Evolutionary conservation across 2,797 vertebrate genomes (phyloP).

Genomic region (Podarcis siculus): DNA sequence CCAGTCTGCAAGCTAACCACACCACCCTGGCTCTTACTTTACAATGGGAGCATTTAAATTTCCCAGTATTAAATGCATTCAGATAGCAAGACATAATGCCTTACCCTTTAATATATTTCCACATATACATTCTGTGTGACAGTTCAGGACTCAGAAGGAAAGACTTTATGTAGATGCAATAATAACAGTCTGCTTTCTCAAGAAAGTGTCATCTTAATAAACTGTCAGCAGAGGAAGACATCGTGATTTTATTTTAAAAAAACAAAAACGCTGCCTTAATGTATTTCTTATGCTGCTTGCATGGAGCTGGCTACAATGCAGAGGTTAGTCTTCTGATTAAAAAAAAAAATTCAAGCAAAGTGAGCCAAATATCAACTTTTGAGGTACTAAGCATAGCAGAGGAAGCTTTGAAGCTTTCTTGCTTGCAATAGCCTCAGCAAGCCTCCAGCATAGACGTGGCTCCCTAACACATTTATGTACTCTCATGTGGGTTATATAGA

Average conservation of each 20-base stretch:
- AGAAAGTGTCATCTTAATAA: slow-evolving; percentile 35
- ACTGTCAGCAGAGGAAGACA: neutral
- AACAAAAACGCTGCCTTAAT: neutral
- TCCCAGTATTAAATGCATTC: slow-evolving; percentile 48
- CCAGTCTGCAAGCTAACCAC: neutral
- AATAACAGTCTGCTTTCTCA: neutral
- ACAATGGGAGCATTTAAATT: slow-evolving; percentile 36
- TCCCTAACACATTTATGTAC: slow-evolving; percentile 41
- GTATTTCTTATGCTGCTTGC: slow-evolving; percentile 33
- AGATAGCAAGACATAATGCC: neutral
- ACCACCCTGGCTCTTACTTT: neutral
- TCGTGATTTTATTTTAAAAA: neutral
- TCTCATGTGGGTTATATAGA: slow-evolving; percentile 55
- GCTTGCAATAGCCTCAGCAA: slow-evolving; percentile 37
- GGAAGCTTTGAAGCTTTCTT: slow-evolving; percentile 62
- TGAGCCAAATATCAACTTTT: slow-evolving; percentile 39
- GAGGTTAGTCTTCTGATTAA: slow-evolving; percentile 45
- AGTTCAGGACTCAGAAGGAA: neutral
- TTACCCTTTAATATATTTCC: slow-evolving; percentile 27
- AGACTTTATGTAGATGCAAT: slow-evolving; percentile 6
- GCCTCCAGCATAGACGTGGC: slow-evolving; percentile 55
- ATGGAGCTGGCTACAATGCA: slow-evolving; percentile 33
- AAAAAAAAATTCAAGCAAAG: slow-evolving; percentile 40
- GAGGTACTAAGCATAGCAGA: slow-evolving; percentile 19
- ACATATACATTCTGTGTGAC: neutral